These are phyloP conservation scores for Hydrolagus colliei DNA, from an alignment of 2,797 vertebrate genomes.

Conservation along the genomic window DNA sequence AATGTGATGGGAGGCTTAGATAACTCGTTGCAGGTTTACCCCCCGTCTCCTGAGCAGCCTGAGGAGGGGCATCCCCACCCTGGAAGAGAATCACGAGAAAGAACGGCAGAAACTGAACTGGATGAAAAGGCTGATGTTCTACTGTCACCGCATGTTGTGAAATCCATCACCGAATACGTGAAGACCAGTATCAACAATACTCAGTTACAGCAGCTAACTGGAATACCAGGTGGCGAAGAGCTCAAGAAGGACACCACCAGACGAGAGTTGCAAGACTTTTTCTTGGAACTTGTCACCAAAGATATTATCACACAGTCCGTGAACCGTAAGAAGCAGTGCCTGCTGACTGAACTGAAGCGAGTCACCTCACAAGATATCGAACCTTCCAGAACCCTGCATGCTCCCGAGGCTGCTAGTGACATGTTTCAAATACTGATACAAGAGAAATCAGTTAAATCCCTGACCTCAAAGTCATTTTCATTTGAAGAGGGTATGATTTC, in stretches of 20 bases:
- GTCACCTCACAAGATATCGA: too few relatives aligned
- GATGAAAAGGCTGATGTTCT: conserved; percentile 2
- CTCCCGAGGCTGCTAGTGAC: too few relatives aligned
- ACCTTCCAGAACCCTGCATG: too few relatives aligned
- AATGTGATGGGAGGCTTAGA: not conserved
- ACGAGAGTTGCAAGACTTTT: conserved; percentile 19
- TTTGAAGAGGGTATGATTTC: conserved; percentile 8
- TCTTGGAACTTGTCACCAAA: conserved; percentile 19
- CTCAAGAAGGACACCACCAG: conserved; percentile 20
- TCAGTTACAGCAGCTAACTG: conserved; percentile 11
- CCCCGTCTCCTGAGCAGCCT: too few relatives aligned
- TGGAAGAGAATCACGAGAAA: not conserved
- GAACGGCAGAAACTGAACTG: not conserved
- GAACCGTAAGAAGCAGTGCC: not conserved
- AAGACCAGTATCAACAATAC: not conserved
- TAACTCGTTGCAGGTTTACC: not conserved
- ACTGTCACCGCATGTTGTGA: not conserved
- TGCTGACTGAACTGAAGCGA: too few relatives aligned
- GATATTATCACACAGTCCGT: not conserved
- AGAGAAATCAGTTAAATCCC: conserved; percentile 10
- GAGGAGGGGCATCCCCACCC: too few relatives aligned
- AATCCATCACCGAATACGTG: conserved; percentile 25
- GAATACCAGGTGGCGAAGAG: not conserved
- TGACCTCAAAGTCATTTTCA: not conserved
- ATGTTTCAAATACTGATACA: not conserved